phyloP scores from a whole-genome alignment of 1,140 invertebrate species.

The Drosophila lacteicornis region DNA sequence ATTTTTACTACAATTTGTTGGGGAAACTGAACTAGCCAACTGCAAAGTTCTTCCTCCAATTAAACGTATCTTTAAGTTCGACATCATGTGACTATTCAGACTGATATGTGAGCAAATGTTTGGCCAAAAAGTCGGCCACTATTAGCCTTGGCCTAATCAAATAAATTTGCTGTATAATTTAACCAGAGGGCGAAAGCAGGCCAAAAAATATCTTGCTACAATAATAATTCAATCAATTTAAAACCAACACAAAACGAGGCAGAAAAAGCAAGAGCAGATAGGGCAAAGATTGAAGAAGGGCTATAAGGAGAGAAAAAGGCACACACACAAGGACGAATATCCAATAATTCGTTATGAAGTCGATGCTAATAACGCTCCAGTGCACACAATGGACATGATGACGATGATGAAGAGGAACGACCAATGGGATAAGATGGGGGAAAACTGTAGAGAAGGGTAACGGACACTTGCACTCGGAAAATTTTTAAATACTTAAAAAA shows the following conservation, averaged over 20 bases:
- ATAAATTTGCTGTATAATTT: constrained; percentile 26
- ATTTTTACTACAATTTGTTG: background rate
- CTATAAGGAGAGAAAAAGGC: constrained; percentile 9
- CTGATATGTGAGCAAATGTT: constrained; percentile 33
- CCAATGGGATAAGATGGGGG: constrained; percentile 17
- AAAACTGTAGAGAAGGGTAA: constrained; percentile 10
- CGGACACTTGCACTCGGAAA: constrained; percentile 26
- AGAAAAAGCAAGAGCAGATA: constrained; percentile 46
- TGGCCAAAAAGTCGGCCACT: constrained; percentile 23
- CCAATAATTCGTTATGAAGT: constrained; percentile 82
- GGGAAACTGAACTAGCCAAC: background rate
- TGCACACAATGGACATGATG: constrained; percentile 73
- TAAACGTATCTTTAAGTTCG: background rate
- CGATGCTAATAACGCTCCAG: constrained; percentile 78
- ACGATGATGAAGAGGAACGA: constrained; percentile 43
- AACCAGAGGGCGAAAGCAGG: constrained; percentile 15
- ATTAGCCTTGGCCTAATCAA: constrained; percentile 29
- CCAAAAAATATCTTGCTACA: constrained; percentile 41
- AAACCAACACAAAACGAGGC: constrained; percentile 65
- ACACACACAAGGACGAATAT: constrained; percentile 57
- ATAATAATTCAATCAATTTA: constrained; percentile 80
- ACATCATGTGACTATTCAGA: constrained; percentile 1
- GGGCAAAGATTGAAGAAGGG: constrained; percentile 11
- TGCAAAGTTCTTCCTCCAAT: background rate
- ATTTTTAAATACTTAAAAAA: background rate